Base-by-base conservation (phyloP, 2,113 vertebrate species). In the Epinephelus fuscoguttatus region DNA sequence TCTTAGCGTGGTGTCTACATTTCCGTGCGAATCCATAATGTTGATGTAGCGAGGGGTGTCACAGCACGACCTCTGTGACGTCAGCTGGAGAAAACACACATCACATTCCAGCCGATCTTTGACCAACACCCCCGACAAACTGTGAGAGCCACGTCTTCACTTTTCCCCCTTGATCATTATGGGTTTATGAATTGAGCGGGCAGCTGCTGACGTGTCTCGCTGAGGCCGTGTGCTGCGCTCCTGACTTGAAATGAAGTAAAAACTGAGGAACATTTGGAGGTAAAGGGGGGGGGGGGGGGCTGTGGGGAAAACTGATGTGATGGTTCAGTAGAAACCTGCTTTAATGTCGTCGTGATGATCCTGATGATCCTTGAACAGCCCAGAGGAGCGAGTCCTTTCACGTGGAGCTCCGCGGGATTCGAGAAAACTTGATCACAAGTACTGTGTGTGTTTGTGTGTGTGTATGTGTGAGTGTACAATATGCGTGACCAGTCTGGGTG, bases 1-100 rank as follows among this genome's bases (percentile, higher is more conserved):
- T 99, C 98, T 85, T 99, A 98, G 84, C 74, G 11, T 14, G 19
- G 25, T 2, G 4, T 71, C 64, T 68, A 4, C n/a, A n/a, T 68
- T 55, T 80, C 53, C 3, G 30, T 8, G 47, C 27, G 50, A 21
- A 30, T 80, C 87, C 62, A 59, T 57, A 66, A 70, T 27, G 30
- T 71, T 60, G 62, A 78, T 50, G 77, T 66, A 52, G 74, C 49
- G 78, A 79, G 21, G 57, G 47, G 14, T 3, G 55, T 42, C 76
- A 64, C 67, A 67, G 12, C 61, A 70, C 69, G 30, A 90, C 53
- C 75, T 80, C 71, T 60, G 56, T 53, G 57, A 76, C 47, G 68
- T 85, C 80, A 15, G 25, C 52, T 50, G 33, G 14, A 70, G 33
- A 21, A 42, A 69, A 74, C 23, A 64, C 30, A 27, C 30, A 27